These are phyloP conservation scores for Carassius auratus DNA, from an alignment of 2,113 vertebrate species.

Conservation along the genomic window DNA sequence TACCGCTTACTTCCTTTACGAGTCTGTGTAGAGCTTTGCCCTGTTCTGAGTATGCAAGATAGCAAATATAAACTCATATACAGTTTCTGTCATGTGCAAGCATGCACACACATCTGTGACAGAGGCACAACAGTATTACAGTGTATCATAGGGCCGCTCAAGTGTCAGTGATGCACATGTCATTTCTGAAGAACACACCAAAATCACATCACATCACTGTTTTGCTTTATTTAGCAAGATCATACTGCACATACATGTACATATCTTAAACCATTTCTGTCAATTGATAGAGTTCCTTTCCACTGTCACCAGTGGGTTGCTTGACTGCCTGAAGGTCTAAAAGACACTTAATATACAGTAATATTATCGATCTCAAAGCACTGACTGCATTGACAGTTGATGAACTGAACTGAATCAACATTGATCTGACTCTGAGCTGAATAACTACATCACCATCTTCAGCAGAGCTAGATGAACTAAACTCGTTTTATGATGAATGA, in stretches of 20 bases:
- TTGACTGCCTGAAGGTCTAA: too few relatives aligned
- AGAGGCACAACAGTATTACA: constrained; percentile 3
- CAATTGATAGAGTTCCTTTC: too few relatives aligned
- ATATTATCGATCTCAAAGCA: too few relatives aligned
- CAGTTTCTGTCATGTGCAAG: not conserved
- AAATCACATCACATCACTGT: not conserved
- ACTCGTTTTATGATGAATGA: too few relatives aligned
- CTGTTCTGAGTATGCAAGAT: constrained; percentile 9
- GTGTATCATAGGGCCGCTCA: not conserved
- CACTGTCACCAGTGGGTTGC: too few relatives aligned
- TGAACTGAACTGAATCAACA: too few relatives aligned
- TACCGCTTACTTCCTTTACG: constrained; percentile 33
- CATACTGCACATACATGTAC: not conserved
- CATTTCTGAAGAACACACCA: not conserved
- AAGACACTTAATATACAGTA: too few relatives aligned
- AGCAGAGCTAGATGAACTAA: too few relatives aligned
- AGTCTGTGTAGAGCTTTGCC: constrained; percentile 7
- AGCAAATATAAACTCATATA: constrained; percentile 3
- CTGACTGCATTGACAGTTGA: too few relatives aligned
- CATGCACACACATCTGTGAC: not conserved
- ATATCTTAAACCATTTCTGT: too few relatives aligned
- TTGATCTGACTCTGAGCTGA: too few relatives aligned
- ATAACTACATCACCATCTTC: too few relatives aligned
- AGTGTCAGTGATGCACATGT: not conserved
- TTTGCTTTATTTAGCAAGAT: not conserved